These are phyloP conservation scores for Caenorhabditis plicata DNA, from an alignment of 2,888 invertebrate genomes.

Conservation along the genomic window DNA sequence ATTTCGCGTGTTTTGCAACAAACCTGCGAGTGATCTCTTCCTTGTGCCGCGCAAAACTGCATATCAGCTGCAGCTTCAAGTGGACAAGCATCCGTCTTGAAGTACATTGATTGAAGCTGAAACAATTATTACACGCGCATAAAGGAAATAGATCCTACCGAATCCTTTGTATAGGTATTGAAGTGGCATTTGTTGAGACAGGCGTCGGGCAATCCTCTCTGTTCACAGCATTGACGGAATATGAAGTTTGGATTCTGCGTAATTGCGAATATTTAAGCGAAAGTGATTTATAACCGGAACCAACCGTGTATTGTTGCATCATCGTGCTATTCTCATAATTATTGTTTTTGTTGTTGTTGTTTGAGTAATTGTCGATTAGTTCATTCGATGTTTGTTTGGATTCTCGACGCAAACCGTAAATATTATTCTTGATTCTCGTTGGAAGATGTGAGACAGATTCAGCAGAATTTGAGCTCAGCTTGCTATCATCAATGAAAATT, in stretches of 20 bases:
- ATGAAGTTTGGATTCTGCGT: conserved; percentile 62
- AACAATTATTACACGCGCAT: conserved; percentile 6
- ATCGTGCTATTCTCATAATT: too few relatives aligned
- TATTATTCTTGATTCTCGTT: conserved; percentile 25
- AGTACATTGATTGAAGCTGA: conserved; percentile 64
- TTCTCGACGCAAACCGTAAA: conserved; percentile 37
- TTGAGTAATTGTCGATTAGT: too few relatives aligned
- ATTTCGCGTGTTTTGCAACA: background rate
- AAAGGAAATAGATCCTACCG: conserved; percentile 24
- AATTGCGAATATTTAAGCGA: background rate
- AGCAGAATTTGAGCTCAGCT: too few relatives aligned
- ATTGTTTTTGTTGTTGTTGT: too few relatives aligned
- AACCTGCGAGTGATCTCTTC: conserved; percentile 40
- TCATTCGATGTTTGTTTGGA: background rate
- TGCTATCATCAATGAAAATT: conserved; percentile 38
- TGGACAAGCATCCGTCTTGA: conserved; percentile 62
- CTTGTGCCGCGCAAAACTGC: conserved; percentile 61
- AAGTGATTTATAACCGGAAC: background rate
- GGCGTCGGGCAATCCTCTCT: conserved; percentile 59
- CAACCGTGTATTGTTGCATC: background rate
- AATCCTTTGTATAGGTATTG: conserved; percentile 60
- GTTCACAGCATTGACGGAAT: conserved; percentile 64
- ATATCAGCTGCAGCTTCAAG: conserved; percentile 62
- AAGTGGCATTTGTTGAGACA: conserved; percentile 62
- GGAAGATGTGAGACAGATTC: background rate